Base-by-base conservation (phyloP, 1,140 invertebrate species). In the Sipha flava region DNA sequence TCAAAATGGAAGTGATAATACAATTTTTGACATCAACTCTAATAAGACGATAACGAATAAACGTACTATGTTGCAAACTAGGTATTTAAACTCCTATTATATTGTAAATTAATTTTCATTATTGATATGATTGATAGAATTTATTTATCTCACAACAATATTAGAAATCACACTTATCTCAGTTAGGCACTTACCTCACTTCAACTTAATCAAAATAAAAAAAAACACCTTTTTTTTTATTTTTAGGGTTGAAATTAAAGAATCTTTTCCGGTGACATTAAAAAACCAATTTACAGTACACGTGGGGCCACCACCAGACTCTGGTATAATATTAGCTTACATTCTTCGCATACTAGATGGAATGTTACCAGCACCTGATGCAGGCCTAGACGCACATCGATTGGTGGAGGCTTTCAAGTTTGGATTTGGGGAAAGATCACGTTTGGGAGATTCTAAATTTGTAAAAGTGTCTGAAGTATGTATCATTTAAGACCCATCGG, bases 331-430 rank as follows among this genome's bases (percentile, higher is more conserved):
- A 14, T 85, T 98, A 18, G 87, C 88, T 0, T 95, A 95, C 84
- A 95, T 97, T n/a, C 84, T 98, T 62, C 94, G 94, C 82, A 88
- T 97, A 40, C 85, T 98, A 82, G 89, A 92, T 66, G 88, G 87
- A 0, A 88, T 91, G 81, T 82, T 90, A 7, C 82, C 82, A 23
- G 85, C 89, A 16, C 87, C 86, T 21, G 87, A 88, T 80, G 83
- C 84, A 49, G 81, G 85, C 9, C 80, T 83, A 10, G 88, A 88
- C 81, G 91, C 89, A 87, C 96, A 98, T 81, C 89, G 94, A 47
- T 89, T 98, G 34, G 87, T 94, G 1, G 96, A 99, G 86, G 90
- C 93, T 2, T 96, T 97, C 84, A 99, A 99, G 86, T 98, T 93
- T 88, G 95, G 91, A 16, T 99, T 96, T 85, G 96, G 94, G 0